Percentiles rank a stretch among this genome's conserved stretches.
phyloP scores from a whole-genome alignment of 2,888 invertebrate genomes.

The Euphydryas editha region DNA sequence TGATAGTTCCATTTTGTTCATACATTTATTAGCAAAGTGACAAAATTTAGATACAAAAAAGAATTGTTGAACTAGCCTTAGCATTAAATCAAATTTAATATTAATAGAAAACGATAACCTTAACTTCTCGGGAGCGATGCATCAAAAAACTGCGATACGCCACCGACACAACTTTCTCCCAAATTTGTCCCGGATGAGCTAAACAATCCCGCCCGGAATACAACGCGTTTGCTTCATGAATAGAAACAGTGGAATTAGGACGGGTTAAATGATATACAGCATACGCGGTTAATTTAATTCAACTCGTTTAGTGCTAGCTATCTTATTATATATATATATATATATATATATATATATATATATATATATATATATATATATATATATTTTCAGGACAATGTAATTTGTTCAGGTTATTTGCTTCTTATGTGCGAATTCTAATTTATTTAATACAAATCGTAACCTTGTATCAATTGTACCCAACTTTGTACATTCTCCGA shows the following conservation, averaged over 20 bases:
- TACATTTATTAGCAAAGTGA: not conserved
- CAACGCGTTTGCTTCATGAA: slow-evolving; percentile 69
- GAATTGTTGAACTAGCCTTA: not conserved
- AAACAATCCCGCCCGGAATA: slow-evolving; percentile 65
- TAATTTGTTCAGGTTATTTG: slow-evolving; percentile 11
- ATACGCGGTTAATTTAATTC: slow-evolving; percentile 74
- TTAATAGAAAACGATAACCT: slow-evolving; percentile 12
- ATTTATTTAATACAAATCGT: not conserved
- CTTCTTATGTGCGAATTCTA: slow-evolving; percentile 2
- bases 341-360: too few relatives aligned
- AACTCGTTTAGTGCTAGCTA: slow-evolving; percentile 45
- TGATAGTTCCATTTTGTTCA: not conserved
- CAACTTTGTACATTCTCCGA: not conserved
- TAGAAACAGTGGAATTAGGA: slow-evolving; percentile 80
- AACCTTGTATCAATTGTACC: too few relatives aligned
- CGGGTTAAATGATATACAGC: slow-evolving; percentile 68
- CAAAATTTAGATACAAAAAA: not conserved
- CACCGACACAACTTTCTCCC: slow-evolving; percentile 60
- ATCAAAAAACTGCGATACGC: slow-evolving; percentile 46
- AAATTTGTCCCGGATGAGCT: slow-evolving; percentile 71
- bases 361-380: too few relatives aligned
- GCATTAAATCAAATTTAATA: slow-evolving; percentile 9
- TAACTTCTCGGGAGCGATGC: slow-evolving; percentile 9
- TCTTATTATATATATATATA: too few relatives aligned
- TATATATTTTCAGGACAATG: slow-evolving; percentile 22